A percentile compares a stretch with the other conserved stretches of the same genome.
Conservation (phyloP, 2,113 vertebrate species). For the Neodon shergylaensis region DNA sequence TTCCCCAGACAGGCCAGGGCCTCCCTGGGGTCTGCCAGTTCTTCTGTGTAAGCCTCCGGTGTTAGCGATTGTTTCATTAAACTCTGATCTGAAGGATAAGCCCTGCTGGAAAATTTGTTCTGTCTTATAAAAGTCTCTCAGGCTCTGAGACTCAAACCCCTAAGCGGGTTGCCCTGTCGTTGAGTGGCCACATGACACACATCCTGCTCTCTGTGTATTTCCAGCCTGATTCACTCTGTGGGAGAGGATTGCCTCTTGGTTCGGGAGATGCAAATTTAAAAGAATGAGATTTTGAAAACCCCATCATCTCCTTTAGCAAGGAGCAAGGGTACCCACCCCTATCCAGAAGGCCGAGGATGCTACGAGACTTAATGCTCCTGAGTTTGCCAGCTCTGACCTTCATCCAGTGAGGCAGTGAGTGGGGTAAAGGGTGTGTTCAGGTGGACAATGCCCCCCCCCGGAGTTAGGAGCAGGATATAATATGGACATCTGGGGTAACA, state of each 20-base stretch:
- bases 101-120: conserved; percentile 70
- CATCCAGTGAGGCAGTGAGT: background rate
- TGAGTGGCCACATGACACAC: conserved; percentile 9
- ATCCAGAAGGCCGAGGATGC: background rate
- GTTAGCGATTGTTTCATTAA: conserved; percentile 78
- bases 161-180: background rate
- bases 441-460: accelerated
- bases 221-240: conserved; percentile 25
- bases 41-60: conserved; percentile 34
- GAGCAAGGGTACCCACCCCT: accelerated
- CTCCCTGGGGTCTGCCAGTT: conserved; percentile 50
- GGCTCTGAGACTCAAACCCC: conserved; percentile 51
- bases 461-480: background rate
- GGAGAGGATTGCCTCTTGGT: conserved; percentile 35
- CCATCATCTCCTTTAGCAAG: background rate
- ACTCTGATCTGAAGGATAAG: conserved; percentile 71
- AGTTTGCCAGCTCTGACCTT: background rate
- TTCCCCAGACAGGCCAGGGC: conserved; percentile 58
- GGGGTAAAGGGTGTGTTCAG: background rate
- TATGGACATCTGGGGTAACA: accelerated
- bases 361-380: background rate
- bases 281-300: conserved; percentile 4
- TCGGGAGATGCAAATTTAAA: conserved; percentile 16
- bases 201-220: conserved; percentile 38
- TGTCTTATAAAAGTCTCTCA: conserved; percentile 56